Evolutionary conservation across 1,140 invertebrate genomes (phyloP), one percentile per base, ranked within the genome.

Genomic region (Oppia nitens): DNA sequence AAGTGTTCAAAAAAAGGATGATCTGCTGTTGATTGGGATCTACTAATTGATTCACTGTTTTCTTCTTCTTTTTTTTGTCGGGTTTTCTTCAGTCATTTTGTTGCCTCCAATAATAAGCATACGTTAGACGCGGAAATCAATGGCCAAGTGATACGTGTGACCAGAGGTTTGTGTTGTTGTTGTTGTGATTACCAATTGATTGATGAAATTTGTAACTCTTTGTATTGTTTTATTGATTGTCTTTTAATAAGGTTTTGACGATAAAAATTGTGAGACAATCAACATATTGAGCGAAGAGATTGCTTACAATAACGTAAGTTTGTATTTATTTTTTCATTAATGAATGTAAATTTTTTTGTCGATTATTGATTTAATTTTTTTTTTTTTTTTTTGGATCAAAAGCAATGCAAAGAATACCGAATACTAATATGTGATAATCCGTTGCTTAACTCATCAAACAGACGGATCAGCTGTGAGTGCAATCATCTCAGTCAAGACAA

Each of bases 231-330:
- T 20, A 9, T 51, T 25, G n/a, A 23, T 25, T 28, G 6, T 6
- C n/a, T 25, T 51, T 4, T 6, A 9, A 9, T 6, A 9, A 51
- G 49, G 56, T 17, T 57, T 57, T 23, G 56, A 47, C 24, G 56
- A 52, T 26, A 9, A 49, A 28, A 57, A 57, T 24, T 23, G 26
- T 20, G 26, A 20, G 40, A 12, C 11, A 3, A 57, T 57, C 2
- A 14, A 25, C 6, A 57, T 57, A 25, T 23, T 57, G 9, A 49
- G 27, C 17, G 56, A 57, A 52, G 56, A 57, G 23, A 57, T 27
- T 24, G 56, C 56, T 1, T 57, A 57, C 23, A 57, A 57, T 47
- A 49, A 20, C 23, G 56, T 57, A 40, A 50, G 56, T 49, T n/a
- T 26, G 6, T 6, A 9, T 17, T 40, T 40, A 40, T 40, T 40